phyloP scores from a whole-genome alignment of 2,113 vertebrate genomes.

The Rhegmatorhina hoffmannsi region DNA sequence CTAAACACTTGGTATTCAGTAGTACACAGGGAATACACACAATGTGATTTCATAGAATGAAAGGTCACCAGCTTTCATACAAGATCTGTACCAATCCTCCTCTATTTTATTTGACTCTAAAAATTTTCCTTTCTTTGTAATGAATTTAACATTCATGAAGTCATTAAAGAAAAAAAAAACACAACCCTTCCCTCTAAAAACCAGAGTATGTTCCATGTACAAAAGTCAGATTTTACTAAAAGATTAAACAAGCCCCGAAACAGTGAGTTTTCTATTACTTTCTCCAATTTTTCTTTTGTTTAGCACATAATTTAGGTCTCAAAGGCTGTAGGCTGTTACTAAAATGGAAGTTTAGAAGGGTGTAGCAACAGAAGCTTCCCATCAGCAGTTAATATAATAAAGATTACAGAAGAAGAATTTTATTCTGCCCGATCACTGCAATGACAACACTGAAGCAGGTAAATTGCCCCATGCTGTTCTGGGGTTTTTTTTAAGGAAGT shows the following conservation, averaged over 20 bases:
- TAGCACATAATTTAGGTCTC: not conserved
- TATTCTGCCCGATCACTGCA: not conserved
- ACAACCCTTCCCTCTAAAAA: too few species aligned
- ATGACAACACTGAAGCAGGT: not conserved
- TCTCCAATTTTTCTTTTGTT: not conserved
- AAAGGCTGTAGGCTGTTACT: not conserved
- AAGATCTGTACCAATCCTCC: not conserved
- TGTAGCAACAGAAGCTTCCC: not conserved
- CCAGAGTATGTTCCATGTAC: not conserved
- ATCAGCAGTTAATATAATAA: not conserved
- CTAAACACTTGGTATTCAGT: not conserved
- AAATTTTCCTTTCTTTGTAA: not conserved
- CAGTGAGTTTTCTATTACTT: not conserved
- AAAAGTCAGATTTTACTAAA: not conserved
- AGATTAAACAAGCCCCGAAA: not conserved
- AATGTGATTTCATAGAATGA: not conserved
- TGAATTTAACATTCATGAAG: not conserved
- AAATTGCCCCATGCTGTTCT: not conserved
- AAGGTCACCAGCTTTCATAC: not conserved
- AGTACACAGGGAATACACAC: not conserved
- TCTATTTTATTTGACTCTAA: not conserved
- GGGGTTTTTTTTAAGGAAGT: not conserved
- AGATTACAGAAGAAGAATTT: not conserved
- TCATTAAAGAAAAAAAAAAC: not conserved
- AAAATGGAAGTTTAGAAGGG: not conserved